Evolutionary conservation across 2,888 invertebrate species (phyloP), one percentile per base, ranked within the genome.

Genomic region (Nipponacmea schrenckii): DNA sequence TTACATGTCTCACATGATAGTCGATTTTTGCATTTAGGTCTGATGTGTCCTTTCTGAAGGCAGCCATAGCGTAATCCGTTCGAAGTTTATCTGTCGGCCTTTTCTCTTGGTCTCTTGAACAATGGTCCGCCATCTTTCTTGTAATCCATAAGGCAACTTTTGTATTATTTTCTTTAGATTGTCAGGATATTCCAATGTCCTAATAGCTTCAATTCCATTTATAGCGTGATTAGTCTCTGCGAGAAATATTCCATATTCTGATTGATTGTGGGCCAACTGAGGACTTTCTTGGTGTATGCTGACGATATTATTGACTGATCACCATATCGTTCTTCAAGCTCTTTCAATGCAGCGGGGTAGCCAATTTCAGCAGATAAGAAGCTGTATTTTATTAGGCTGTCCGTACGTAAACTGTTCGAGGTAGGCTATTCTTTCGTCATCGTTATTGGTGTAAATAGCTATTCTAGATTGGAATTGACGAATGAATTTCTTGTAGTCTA

Each of bases 181-280:
- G 24, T 74, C 71, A 10, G 63, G 64, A 48, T 69, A 68, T 48
- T 71, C 56, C 4, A 74, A 48, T 5, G 71, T 62, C 8, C 46
- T 20, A 0, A 64, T 5, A 45, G 68, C n/a, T 45, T 50, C 44
- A 24, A 67, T 64, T 39, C 67, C 67, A 8, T 64, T 14, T 27
- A 65, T 63, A 20, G 70, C 66, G 44, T 67, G 15, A 10, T 66
- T 24, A 67, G 67, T 67, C 50, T 70, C 70, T 15, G 67, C 66
- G 7, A 67, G 64, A 39, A 67, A 48, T 15, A 70, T 48, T 12
- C 66, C 48, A 20, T 27, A 65, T 15, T 70, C 10, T 8, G 10
- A 8, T 8, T 39, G 39, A 39, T 39, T 39, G 39, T 39, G 39
- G 4, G 4, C 39, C 4, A 39, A 39, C n/a, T n/a, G n/a, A n/a